A percentile compares a stretch with the other conserved stretches of the same genome.
Evolutionary conservation across 64 coral and sea anemone species (phyloP).

Genomic region (Montipora efflorescens): DNA sequence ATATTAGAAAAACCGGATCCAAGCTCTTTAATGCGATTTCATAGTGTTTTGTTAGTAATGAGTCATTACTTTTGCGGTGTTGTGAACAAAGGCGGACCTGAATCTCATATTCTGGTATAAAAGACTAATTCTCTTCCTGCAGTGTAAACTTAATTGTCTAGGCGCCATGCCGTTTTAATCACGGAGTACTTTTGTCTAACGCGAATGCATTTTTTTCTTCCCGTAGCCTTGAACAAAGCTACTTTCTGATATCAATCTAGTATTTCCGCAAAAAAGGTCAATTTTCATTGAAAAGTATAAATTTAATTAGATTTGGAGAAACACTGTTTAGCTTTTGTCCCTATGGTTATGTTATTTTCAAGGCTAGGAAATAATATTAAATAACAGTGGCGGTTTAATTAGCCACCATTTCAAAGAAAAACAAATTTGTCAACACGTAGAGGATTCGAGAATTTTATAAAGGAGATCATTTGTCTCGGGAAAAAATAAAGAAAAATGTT

Average conservation of each 20-base stretch:
- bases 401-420: background rate
- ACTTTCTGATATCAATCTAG: background rate
- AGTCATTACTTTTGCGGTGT: background rate
- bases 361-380: background rate
- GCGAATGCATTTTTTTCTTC: background rate
- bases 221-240: background rate
- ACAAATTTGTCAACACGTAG: background rate
- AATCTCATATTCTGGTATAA: too few relatives aligned
- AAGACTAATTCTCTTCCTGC: too few relatives aligned
- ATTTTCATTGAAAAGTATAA: constrained; percentile 17
- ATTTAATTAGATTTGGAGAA: constrained; percentile 35
- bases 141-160: too few relatives aligned
- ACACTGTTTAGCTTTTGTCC: background rate
- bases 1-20: background rate
- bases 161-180: too few relatives aligned
- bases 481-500: background rate
- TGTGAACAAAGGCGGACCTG: too few relatives aligned
- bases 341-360: background rate
- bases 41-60: background rate
- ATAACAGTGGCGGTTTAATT: background rate
- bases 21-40: background rate
- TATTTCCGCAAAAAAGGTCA: background rate
- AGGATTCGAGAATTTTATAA: background rate
- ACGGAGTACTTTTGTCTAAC: too few relatives aligned
- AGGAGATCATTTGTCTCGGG: background rate